These are phyloP conservation scores for Danionella dracula DNA, from an alignment of 2,797 vertebrate species.

Conservation along the genomic window DNA sequence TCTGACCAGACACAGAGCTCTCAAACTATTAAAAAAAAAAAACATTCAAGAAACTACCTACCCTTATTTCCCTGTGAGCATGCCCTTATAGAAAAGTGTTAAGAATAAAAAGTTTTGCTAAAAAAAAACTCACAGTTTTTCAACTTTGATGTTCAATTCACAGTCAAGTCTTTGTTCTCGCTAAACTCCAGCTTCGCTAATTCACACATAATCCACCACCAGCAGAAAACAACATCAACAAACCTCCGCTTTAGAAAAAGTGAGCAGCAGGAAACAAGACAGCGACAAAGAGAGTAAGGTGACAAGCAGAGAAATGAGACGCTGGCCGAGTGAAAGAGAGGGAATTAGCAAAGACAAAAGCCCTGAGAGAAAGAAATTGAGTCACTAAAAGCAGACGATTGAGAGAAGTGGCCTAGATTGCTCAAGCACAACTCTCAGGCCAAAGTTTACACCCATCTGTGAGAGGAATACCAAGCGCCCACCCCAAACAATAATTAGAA, in stretches of 20 bases:
- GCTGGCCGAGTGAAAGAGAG: constrained; percentile 5
- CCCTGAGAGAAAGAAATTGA: constrained; percentile 48
- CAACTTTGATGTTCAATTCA: no score
- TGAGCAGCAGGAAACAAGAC: background rate
- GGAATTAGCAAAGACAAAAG: constrained; percentile 26
- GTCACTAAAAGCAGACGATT: constrained; percentile 55
- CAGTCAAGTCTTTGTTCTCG: no score
- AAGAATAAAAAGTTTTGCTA: no score
- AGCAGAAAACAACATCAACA: background rate
- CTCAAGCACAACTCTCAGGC: constrained; percentile 63
- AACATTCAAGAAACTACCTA: no score
- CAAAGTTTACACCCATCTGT: constrained; percentile 67
- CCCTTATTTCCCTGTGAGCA: no score
- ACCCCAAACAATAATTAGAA: constrained; percentile 60
- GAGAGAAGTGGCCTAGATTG: constrained; percentile 61
- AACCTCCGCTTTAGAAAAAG: background rate
- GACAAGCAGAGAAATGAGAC: background rate
- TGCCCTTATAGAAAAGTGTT: no score
- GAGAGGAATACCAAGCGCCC: constrained; percentile 70
- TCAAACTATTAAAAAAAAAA: no score
- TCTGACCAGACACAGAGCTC: no score
- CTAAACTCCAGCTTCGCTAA: background rate
- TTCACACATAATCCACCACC: no score
- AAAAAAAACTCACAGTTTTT: no score
- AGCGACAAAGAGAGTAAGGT: constrained; percentile 45